A percentile compares a stretch with the other conserved stretches of the same genome.
Conservation (phyloP, 1,140 invertebrate genomes). For the Camponotus pennsylvanicus region DNA sequence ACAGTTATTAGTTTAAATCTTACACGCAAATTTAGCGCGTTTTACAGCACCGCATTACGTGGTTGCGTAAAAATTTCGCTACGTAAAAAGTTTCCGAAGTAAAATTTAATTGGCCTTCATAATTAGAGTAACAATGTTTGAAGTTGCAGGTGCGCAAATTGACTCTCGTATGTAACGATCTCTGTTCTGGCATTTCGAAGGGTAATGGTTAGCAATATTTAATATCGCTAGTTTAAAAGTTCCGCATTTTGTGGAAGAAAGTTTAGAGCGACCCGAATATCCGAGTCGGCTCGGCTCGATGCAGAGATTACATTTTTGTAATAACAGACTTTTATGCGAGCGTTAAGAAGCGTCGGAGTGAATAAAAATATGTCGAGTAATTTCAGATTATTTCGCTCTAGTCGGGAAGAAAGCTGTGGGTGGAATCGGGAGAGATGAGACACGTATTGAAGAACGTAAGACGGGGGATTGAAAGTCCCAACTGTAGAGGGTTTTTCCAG, state of each 20-base stretch:
- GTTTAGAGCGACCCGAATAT: constrained; percentile 12
- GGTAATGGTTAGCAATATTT: constrained; percentile 45
- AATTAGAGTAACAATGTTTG: constrained; percentile 54
- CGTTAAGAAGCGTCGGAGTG: constrained; percentile 45
- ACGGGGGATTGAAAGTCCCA: constrained; percentile 50
- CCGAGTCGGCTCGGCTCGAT: neutral
- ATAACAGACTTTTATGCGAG: constrained; percentile 43
- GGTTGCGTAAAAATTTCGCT: constrained; percentile 15
- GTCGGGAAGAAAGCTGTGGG: neutral
- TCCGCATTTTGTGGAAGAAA: constrained; percentile 40
- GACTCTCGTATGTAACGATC: constrained; percentile 52
- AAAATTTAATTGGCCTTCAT: constrained; percentile 40
- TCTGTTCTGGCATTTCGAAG: neutral
- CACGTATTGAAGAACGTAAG: constrained; percentile 27
- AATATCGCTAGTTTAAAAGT: constrained; percentile 55
- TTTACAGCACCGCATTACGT: neutral
- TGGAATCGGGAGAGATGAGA: neutral
- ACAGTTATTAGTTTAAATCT: neutral
- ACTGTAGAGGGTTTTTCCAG: constrained; percentile 12
- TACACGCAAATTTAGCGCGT: neutral
- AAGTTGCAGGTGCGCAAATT: constrained; percentile 56
- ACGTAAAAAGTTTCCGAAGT: constrained; percentile 26
- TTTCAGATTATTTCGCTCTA: constrained; percentile 47
- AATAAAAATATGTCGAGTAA: constrained; percentile 48
- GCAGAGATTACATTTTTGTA: constrained; percentile 47